These are phyloP conservation scores for Pseudopipra pipra DNA, from an alignment of 2,113 vertebrate species.

Conservation along the genomic window DNA sequence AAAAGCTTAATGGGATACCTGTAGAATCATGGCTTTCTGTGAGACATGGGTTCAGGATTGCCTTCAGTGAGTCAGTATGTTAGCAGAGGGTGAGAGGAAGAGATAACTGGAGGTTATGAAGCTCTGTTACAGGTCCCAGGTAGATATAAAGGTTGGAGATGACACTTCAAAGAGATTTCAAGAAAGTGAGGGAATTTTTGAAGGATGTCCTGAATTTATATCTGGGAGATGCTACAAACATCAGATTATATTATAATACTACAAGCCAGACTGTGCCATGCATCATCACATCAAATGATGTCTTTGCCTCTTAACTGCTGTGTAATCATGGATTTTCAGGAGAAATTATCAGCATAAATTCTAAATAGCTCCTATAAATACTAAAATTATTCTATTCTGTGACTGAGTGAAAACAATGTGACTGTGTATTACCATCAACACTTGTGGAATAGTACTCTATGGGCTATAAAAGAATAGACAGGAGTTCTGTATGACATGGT, in stretches of 20 bases:
- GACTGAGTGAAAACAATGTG: neutral
- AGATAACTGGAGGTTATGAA: neutral
- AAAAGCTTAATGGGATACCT: neutral
- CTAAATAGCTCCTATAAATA: neutral
- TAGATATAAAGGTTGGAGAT: neutral
- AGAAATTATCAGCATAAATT: neutral
- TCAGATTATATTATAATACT: neutral
- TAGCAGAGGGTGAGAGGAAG: too few relatives aligned
- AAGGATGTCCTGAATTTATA: neutral
- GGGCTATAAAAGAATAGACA: neutral
- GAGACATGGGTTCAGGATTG: too few relatives aligned
- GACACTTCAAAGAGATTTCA: neutral
- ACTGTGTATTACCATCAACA: neutral
- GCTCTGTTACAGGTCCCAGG: neutral
- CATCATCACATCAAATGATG: neutral
- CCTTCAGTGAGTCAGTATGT: too few relatives aligned
- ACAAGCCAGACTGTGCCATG: fast-evolving
- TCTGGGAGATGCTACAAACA: neutral
- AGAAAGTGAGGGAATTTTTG: neutral
- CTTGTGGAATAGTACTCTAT: neutral
- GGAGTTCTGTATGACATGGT: neutral
- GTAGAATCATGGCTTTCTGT: too few relatives aligned
- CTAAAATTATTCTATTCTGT: neutral
- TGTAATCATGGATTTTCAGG: neutral
- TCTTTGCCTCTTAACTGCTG: neutral